Percentiles rank a stretch among this genome's conserved stretches.
These are phyloP conservation scores for Spheniscus mendiculus DNA, from an alignment of 2,113 vertebrate genomes.

Conservation along the genomic window DNA sequence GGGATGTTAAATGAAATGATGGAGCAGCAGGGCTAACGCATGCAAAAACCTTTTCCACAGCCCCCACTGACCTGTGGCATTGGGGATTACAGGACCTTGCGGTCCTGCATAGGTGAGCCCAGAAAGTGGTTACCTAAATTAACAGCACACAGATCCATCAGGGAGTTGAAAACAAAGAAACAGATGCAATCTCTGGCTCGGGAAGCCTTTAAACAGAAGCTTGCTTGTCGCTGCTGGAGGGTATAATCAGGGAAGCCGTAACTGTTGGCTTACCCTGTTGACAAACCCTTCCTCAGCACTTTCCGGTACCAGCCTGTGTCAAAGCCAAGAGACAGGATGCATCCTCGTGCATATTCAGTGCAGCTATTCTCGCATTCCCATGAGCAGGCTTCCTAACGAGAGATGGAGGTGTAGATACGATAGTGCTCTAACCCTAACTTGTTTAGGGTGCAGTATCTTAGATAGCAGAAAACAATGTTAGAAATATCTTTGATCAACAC, in stretches of 20 bases:
- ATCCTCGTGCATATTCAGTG: neutral
- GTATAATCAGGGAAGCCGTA: neutral
- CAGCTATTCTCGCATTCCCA: neutral
- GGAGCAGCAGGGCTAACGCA: neutral
- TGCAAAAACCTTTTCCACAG: neutral
- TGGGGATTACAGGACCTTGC: neutral
- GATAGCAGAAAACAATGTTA: neutral
- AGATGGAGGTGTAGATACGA: neutral
- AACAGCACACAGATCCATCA: neutral
- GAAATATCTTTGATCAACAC: neutral
- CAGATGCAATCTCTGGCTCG: neutral
- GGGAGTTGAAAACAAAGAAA: neutral
- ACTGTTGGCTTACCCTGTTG: neutral
- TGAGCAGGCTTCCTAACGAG: neutral
- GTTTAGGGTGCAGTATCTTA: neutral
- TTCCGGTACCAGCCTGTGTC: neutral
- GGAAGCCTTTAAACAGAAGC: neutral
- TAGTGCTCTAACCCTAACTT: neutral
- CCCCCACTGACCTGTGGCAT: accelerated
- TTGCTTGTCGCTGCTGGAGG: neutral
- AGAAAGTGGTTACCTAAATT: neutral
- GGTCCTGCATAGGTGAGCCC: neutral
- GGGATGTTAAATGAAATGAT: neutral
- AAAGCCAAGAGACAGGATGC: neutral
- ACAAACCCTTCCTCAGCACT: neutral